phyloP scores from a whole-genome alignment of 1,140 invertebrate genomes.

The Aethina tumida region DNA sequence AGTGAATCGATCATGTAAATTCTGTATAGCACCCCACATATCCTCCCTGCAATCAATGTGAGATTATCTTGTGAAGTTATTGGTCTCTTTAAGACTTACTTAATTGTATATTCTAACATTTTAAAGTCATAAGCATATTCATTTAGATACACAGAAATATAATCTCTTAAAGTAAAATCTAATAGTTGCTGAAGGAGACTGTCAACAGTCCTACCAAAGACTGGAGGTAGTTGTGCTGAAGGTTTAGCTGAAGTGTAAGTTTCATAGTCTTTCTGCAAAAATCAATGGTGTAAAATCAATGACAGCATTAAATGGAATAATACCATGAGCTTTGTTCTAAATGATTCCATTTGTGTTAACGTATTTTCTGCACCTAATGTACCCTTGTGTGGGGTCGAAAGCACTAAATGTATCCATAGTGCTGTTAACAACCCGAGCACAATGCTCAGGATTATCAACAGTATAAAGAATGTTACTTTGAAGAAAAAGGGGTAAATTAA shows the following conservation, averaged over 20 bases:
- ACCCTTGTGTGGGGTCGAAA: slow-evolving; percentile 43
- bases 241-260: slow-evolving; percentile 15
- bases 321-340: slow-evolving; percentile 43
- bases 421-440: slow-evolving; percentile 15
- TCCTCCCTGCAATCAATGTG: slow-evolving; percentile 55
- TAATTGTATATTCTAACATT: slow-evolving; percentile 35
- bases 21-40: slow-evolving; percentile 68
- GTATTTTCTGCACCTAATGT: slow-evolving; percentile 37
- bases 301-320: slow-evolving; percentile 3
- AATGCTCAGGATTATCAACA: slow-evolving; percentile 8
- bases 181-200: slow-evolving; percentile 72
- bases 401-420: slow-evolving; percentile 38
- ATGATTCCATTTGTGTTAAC: slow-evolving; percentile 39
- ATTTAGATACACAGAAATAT: slow-evolving; percentile 64
- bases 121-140: slow-evolving; percentile 50
- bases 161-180: slow-evolving; percentile 70
- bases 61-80: slow-evolving; percentile 9
- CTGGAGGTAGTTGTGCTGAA: slow-evolving; percentile 47
- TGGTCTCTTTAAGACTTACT: slow-evolving; percentile 30
- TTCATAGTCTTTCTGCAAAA: slow-evolving; percentile 31
- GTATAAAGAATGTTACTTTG: slow-evolving; percentile 8
- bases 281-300: neutral
- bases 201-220: slow-evolving; percentile 73
- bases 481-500: slow-evolving; percentile 12
- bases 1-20: slow-evolving; percentile 59